Evolutionary conservation across 2,888 invertebrate genomes (phyloP), one percentile per base, ranked within the genome.

Genomic region (Mongoloraphidia duomilia): DNA sequence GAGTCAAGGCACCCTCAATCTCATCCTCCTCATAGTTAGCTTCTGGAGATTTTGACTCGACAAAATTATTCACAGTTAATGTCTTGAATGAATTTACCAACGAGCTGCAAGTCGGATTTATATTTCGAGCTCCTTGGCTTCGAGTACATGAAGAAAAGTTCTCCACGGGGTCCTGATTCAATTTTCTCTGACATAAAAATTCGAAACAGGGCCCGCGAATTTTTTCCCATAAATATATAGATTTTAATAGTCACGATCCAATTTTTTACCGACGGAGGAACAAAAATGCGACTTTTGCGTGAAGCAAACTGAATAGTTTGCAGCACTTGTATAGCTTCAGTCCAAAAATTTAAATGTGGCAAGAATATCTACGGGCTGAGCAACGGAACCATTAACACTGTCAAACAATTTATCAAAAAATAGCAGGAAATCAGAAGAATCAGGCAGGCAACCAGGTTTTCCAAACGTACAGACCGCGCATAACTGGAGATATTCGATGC

Each of bases 91-190:
- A 49, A 9, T 45, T 5, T 5, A 41, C 44, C 48, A 56, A 54
- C 17, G 46, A 40, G 10, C 14, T 40, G 35, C 47, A 49, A 0
- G 52, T 52, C 9, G 55, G 55, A 43, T 55, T 55, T 5, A 48
- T 52, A 46, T 54, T 50, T 42, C 55, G 33, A 8, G 52, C 14
- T 8, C 54, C 56, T 39, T 57, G 56, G 37, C 51, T 53, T 14
- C 55, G 44, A 10, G 52, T 49, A 26, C 47, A 38, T 9, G 54
- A 49, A 58, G n/a, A 58, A 46, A 54, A 55, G 44, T 54, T 56
- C 52, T 56, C 56, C 10, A 58, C 13, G 1, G 54, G 54, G 46
- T 58, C 57, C 46, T 55, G 55, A 40, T 56, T 53, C 1, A 56
- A 41, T 33, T 38, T 34, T 42, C 55, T 36, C 11, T 49, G 39